Conservation (phyloP, 2,113 vertebrate genomes). For the Saguinus imperator region DNA sequence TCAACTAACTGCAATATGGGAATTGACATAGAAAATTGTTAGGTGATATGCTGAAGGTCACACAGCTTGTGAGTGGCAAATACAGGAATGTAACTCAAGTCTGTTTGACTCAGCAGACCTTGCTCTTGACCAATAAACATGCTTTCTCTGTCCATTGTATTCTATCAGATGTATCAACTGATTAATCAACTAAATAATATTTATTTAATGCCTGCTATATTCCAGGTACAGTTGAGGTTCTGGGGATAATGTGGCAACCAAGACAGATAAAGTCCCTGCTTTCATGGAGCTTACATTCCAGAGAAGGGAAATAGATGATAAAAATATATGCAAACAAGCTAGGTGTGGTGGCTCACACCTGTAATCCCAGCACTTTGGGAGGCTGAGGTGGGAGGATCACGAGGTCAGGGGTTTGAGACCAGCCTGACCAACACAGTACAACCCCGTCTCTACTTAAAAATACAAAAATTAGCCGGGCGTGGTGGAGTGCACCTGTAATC, state of each 20-base stretch:
- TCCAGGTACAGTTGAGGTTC: not conserved
- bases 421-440: no score
- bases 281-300: not conserved
- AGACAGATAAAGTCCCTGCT: not conserved
- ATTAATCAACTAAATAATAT: not conserved
- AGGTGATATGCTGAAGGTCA: not conserved
- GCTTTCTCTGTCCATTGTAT: not conserved
- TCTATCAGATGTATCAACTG: not conserved
- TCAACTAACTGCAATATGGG: not conserved
- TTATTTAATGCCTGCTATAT: not conserved
- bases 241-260: not conserved
- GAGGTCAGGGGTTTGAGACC: no score
- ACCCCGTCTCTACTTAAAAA: no score
- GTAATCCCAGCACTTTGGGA: no score
- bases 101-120: not conserved
- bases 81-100: not conserved
- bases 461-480: no score
- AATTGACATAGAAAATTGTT: slow-evolving; percentile 14
- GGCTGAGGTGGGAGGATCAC: no score
- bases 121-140: not conserved
- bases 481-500: no score
- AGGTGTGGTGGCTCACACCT: no score
- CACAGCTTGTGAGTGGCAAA: not conserved
- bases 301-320: not conserved
- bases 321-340: not conserved